phyloP scores from a whole-genome alignment of 2,113 vertebrate species.

The Tragulus kanchil region DNA sequence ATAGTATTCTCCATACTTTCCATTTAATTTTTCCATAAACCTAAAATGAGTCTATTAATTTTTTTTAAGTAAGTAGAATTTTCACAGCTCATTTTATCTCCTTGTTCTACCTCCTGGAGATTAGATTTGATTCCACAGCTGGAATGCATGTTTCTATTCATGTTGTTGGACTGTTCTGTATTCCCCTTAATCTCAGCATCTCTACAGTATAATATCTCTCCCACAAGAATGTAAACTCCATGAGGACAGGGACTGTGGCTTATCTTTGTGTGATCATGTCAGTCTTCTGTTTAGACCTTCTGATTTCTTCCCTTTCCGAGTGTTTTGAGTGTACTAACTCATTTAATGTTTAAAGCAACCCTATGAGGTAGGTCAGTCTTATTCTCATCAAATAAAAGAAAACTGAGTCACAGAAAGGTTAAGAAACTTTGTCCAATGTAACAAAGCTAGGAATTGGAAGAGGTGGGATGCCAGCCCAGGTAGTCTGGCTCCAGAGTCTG shows the following conservation, averaged over 20 bases:
- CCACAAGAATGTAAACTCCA: neutral
- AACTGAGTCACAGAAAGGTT: neutral
- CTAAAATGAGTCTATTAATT: neutral
- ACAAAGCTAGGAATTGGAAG: neutral
- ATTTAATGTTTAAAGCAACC: neutral
- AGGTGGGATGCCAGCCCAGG: neutral
- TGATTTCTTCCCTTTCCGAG: neutral
- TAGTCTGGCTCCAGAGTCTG: neutral
- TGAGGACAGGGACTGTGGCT: neutral
- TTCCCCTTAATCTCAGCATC: neutral
- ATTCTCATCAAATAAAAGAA: neutral
- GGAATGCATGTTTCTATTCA: neutral
- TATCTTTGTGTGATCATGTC: neutral
- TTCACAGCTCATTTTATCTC: neutral
- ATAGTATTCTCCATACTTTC: neutral
- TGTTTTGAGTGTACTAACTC: neutral
- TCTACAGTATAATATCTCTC: neutral
- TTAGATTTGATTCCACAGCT: neutral
- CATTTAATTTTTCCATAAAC: neutral
- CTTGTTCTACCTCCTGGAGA: neutral
- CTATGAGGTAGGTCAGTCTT: neutral
- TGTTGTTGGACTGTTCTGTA: neutral
- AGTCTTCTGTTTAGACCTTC: neutral
- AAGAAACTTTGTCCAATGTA: neutral
- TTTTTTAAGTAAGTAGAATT: neutral